A percentile compares a stretch with the other conserved stretches of the same genome.
phyloP scores from a whole-genome alignment of 2,797 vertebrate species.

The Urocyon cinereoargenteus region DNA sequence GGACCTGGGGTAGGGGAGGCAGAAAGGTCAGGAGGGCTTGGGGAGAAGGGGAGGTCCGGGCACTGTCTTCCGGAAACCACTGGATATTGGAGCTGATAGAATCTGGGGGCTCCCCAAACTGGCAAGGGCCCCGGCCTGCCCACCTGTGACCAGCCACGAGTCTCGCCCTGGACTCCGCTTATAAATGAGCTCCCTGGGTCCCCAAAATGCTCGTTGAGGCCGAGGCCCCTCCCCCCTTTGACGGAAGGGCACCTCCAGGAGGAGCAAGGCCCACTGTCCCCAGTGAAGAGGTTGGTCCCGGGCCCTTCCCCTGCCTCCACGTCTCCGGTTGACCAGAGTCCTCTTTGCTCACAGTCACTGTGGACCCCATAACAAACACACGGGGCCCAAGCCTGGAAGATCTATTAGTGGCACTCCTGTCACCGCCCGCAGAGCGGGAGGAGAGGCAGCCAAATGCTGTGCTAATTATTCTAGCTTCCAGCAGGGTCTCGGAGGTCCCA shows the following conservation, averaged over 20 bases:
- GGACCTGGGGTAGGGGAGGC: background rate
- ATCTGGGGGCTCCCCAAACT: background rate
- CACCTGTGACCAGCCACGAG: background rate
- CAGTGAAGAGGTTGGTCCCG: background rate
- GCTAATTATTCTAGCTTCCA: constrained; percentile 88
- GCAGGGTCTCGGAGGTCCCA: constrained; percentile 84
- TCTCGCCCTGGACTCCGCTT: background rate
- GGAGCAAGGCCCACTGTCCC: background rate
- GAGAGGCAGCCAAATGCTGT: constrained; percentile 78
- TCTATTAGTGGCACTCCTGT: constrained; percentile 79
- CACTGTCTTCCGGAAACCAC: constrained; percentile 60
- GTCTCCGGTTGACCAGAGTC: constrained; percentile 77
- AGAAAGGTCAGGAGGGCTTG: constrained; percentile 41
- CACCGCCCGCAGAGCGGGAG: constrained; percentile 75
- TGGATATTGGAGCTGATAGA: background rate
- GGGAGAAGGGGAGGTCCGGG: background rate
- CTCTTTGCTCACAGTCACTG: constrained; percentile 76
- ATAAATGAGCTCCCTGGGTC: background rate
- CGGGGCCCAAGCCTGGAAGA: constrained; percentile 83
- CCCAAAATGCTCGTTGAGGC: background rate
- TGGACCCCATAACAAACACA: constrained; percentile 75
- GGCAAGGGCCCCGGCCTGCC: background rate
- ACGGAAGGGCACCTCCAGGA: background rate
- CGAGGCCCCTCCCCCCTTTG: background rate
- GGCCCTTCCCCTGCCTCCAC: constrained; percentile 46